These are phyloP conservation scores for Agrotis exclamationis DNA, from an alignment of 2,888 invertebrate genomes.

Conservation along the genomic window DNA sequence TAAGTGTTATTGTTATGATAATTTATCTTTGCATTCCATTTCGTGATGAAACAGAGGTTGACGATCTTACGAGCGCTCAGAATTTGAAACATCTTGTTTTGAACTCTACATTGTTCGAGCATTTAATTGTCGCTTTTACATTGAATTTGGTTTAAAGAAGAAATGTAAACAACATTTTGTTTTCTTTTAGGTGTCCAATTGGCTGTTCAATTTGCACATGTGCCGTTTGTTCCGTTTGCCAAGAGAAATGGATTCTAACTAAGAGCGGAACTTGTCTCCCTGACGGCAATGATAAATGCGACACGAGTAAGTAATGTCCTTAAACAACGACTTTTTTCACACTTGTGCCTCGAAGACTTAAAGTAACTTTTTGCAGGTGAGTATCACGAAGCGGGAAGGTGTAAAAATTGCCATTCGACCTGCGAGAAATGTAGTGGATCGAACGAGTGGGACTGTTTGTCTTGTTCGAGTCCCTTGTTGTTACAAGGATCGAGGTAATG, in stretches of 20 bases:
- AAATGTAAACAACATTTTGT: constrained; percentile 37
- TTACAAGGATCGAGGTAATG: constrained; percentile 92
- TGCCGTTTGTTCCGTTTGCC: constrained; percentile 94
- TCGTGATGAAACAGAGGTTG: constrained; percentile 64
- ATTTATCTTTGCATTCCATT: constrained; percentile 71
- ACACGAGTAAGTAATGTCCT: constrained; percentile 91
- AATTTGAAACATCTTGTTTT: constrained; percentile 63
- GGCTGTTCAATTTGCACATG: constrained; percentile 95
- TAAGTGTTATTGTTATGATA: constrained; percentile 80
- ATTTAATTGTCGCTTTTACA: constrained; percentile 60
- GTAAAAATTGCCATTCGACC: constrained; percentile 95
- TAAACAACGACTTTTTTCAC: constrained; percentile 66
- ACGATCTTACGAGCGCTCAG: constrained; percentile 63
- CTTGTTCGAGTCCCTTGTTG: constrained; percentile 94
- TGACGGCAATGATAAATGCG: constrained; percentile 94
- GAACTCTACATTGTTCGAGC: constrained; percentile 51
- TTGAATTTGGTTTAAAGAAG: constrained; percentile 55
- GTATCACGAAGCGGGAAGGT: constrained; percentile 94
- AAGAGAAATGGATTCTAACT: constrained; percentile 94
- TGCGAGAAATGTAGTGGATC: constrained; percentile 96
- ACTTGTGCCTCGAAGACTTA: constrained; percentile 62
- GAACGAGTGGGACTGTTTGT: constrained; percentile 94
- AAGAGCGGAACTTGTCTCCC: constrained; percentile 94
- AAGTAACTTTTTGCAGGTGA: constrained; percentile 91
- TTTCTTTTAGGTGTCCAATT: constrained; percentile 92